Evolutionary conservation across 2,113 vertebrate species (phyloP).

Genomic region (Sus scrofa): T2T-Sscrofa CM000813.6:66878501-66879000

Average conservation of each 20-base stretch:
- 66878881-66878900: conserved; percentile 17
- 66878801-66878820: conserved; percentile 64
- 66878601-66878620: not conserved
- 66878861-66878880: not conserved
- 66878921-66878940: not conserved
- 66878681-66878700: not conserved
- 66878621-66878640: not conserved
- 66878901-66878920: not conserved
- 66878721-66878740: not conserved
- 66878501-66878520: not conserved
- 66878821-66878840: conserved; percentile 67
- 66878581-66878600: not conserved
- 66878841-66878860: conserved; percentile 58
- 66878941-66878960: not conserved
- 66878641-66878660: conserved; percentile 76
- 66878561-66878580: not conserved
- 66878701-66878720: not conserved
- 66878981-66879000: not conserved
- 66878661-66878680: conserved; percentile 18
- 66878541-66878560: not conserved
- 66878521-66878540: not conserved
- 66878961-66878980: not conserved
- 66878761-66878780: conserved; percentile 32
- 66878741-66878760: conserved; percentile 57
- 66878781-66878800: conserved; percentile 40